phyloP scores from a whole-genome alignment of 2,797 vertebrate species.

The Myotis myotis region DNA sequence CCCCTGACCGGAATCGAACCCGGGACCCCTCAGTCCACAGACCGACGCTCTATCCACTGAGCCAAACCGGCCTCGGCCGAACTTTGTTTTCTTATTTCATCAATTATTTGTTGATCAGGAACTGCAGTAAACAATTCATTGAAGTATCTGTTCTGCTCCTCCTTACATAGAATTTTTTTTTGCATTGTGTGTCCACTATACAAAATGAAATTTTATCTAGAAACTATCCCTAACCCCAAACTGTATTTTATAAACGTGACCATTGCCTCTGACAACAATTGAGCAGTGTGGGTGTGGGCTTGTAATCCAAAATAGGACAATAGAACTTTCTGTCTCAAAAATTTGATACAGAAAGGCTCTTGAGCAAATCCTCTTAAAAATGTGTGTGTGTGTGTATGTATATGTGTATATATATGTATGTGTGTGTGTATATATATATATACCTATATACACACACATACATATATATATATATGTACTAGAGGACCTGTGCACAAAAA shows the following conservation, averaged over 20 bases:
- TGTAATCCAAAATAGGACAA: neutral
- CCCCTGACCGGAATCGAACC: no score
- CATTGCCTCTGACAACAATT: neutral
- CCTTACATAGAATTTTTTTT: neutral
- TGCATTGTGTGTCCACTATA: neutral
- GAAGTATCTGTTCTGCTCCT: neutral
- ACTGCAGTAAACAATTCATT: neutral
- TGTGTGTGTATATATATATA: neutral
- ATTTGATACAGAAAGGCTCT: neutral
- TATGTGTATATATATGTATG: neutral
- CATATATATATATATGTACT: neutral
- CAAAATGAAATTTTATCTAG: neutral
- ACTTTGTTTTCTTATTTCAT: neutral
- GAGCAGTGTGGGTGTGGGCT: neutral
- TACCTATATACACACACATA: no score
- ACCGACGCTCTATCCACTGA: no score
- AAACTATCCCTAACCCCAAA: neutral
- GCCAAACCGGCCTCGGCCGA: no score
- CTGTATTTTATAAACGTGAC: neutral
- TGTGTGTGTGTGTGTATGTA: neutral
- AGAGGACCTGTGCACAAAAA: no score
- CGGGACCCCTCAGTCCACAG: no score
- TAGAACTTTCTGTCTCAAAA: neutral
- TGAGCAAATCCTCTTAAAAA: neutral
- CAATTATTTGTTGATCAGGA: slow-evolving; percentile 20